phyloP scores from a whole-genome alignment of 2,797 vertebrate genomes.

The Hyperoplus lanceolatus region DNA sequence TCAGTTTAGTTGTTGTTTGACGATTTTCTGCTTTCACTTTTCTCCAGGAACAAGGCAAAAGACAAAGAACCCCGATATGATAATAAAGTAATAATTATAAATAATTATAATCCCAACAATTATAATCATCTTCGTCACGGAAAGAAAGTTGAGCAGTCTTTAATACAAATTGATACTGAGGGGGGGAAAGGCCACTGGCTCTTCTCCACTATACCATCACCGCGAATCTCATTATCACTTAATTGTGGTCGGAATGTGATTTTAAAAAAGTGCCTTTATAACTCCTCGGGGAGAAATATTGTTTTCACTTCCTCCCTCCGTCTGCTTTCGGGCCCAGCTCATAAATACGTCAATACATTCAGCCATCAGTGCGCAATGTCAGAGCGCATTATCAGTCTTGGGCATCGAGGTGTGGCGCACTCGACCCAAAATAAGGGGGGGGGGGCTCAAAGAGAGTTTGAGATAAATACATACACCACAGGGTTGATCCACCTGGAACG shows the following conservation, averaged over 20 bases:
- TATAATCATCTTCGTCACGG: conserved; percentile 11
- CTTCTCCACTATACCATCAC: conserved; percentile 40
- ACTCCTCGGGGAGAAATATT: conserved; percentile 69
- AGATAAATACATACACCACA: conserved; percentile 78
- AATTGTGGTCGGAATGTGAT: conserved; percentile 60
- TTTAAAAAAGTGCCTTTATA: conserved; percentile 55
- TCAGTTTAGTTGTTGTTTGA: conserved; percentile 3
- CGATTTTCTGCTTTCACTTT: neutral
- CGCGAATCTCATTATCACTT: conserved; percentile 42
- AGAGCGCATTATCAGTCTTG: conserved; percentile 76
- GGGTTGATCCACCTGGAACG: conserved; percentile 89
- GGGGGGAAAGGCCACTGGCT: conserved; percentile 45
- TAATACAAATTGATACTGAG: conserved; percentile 40
- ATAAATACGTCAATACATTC: conserved; percentile 79
- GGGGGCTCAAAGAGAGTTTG: conserved; percentile 44
- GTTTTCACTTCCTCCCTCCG: conserved; percentile 66
- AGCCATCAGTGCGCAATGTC: conserved; percentile 68
- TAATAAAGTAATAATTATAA: conserved; percentile 8
- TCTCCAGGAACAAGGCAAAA: neutral
- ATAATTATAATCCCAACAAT: conserved; percentile 5
- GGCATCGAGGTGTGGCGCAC: conserved; percentile 85
- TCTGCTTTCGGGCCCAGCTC: conserved; percentile 50
- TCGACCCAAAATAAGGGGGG: conserved; percentile 76
- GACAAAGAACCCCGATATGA: neutral
- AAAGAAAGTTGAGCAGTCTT: conserved; percentile 15